Base-by-base conservation (phyloP, 2,888 invertebrate species). In the Trachelus troglodyta region DNA sequence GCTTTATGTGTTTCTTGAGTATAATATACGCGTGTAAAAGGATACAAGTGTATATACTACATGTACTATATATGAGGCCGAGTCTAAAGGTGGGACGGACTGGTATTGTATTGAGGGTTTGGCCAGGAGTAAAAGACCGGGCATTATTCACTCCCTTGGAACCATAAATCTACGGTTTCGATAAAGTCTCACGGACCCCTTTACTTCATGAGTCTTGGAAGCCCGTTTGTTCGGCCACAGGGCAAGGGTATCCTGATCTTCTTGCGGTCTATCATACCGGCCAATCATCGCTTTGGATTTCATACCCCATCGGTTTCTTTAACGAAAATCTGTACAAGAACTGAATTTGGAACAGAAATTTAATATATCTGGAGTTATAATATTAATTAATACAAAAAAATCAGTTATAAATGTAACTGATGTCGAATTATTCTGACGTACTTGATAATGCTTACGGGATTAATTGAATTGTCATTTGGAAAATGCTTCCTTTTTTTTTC, bases 101-200 rank as follows among this genome's bases (percentile, higher is more conserved):
- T 23, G 37, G 40, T 79, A 80, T 79, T 79, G 77, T 78, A 79
- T 80, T 69, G 77, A 35, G 74, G 76, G 69, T 71, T 37, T 68
- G 76, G 68, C 77, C 77, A 75, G 75, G 80, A 79, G 79, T 79
- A 81, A 85, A 83, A 81, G 79, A 78, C 80, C 81, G 76, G 76
- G 77, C 78, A 81, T 80, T 80, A 83, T 81, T 81, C 81, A 79
- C 78, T 80, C 80, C 74, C 80, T 76, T 34, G 73, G 74, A 81
- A 75, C 82, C 84, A 86, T 87, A 87, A 87, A 87, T 87, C 85
- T 79, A 75, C 75, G 80, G 80, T 83, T 84, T 84, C 86, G 84
- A 87, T 87, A 84, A 84, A 85, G 85, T 86, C 85, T 77, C 77
- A 77, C 77, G 73, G 79, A 79, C 78, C 77, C 80, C 76, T 77